Conservation (phyloP, 1,140 invertebrate genomes). For the Pachyrhynchus sulphureomaculatus region DNA sequence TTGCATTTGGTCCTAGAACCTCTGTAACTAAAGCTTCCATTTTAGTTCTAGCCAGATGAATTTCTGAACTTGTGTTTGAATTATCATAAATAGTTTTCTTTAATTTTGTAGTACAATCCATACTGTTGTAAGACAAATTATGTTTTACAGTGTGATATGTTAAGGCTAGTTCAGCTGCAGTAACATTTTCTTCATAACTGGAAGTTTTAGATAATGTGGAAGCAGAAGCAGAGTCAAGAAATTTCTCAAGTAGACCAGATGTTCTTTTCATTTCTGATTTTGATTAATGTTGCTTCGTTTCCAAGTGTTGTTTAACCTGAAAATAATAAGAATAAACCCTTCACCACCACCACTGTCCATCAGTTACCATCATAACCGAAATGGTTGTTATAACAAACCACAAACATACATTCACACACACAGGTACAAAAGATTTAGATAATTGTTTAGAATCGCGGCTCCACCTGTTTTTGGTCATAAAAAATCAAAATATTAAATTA, state of each 20-base stretch:
- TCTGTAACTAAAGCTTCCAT: conserved; percentile 13
- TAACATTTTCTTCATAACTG: conserved; percentile 18
- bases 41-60: conserved; percentile 19
- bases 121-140: conserved; percentile 41
- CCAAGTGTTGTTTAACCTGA: conserved; percentile 3
- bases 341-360: neutral
- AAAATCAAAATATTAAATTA: too few relatives aligned
- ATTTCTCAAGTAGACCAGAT: conserved; percentile 20
- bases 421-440: too few relatives aligned
- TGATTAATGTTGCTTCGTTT: conserved; percentile 13
- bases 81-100: conserved; percentile 40
- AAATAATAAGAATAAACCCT: conserved; percentile 1
- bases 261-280: conserved; percentile 13
- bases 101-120: conserved; percentile 30
- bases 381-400: too few relatives aligned
- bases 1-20: conserved; percentile 8
- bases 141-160: conserved; percentile 43
- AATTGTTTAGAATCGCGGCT: too few relatives aligned
- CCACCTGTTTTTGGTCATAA: too few relatives aligned
- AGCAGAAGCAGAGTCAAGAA: conserved; percentile 16
- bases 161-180: conserved; percentile 32
- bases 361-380: neutral
- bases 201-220: conserved; percentile 1
- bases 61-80: conserved; percentile 3
- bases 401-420: too few relatives aligned